Evolutionary conservation across 2,113 vertebrate species (phyloP).

Genomic region (Sapajus apella): DNA sequence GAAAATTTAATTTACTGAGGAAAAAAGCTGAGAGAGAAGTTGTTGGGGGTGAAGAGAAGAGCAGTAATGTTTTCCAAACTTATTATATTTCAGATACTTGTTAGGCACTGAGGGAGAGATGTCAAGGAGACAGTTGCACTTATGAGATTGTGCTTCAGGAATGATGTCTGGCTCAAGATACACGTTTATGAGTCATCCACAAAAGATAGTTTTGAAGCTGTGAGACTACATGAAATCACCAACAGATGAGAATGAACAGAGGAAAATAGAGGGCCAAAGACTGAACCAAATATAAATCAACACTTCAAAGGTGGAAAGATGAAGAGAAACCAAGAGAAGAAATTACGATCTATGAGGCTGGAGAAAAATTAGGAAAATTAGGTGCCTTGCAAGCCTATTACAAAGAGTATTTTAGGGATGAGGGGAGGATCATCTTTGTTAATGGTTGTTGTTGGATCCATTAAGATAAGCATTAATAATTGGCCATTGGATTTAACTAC

Average conservation of each 20-base stretch:
- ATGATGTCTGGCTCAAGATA: background rate
- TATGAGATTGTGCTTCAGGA: background rate
- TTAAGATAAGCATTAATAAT: background rate
- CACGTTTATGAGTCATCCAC: background rate
- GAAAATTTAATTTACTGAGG: background rate
- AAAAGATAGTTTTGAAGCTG: background rate
- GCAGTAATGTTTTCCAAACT: background rate
- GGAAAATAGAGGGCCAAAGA: background rate
- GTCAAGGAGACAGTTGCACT: background rate
- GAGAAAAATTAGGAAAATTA: background rate
- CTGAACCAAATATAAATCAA: background rate
- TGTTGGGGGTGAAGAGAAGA: background rate
- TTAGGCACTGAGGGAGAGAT: background rate
- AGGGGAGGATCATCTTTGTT: background rate
- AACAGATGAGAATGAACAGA: background rate
- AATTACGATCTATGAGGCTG: background rate
- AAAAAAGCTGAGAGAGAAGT: background rate
- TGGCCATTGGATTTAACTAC: background rate
- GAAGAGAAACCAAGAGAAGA: background rate
- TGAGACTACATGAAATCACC: background rate
- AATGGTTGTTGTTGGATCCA: background rate
- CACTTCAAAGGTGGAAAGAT: background rate
- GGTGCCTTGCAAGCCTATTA: background rate
- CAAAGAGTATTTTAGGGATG: background rate
- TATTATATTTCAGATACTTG: background rate